A percentile compares a stretch with the other conserved stretches of the same genome.
Evolutionary conservation across 2,797 vertebrate species (phyloP).

Genomic region (Lagocephalus sceleratus): DNA sequence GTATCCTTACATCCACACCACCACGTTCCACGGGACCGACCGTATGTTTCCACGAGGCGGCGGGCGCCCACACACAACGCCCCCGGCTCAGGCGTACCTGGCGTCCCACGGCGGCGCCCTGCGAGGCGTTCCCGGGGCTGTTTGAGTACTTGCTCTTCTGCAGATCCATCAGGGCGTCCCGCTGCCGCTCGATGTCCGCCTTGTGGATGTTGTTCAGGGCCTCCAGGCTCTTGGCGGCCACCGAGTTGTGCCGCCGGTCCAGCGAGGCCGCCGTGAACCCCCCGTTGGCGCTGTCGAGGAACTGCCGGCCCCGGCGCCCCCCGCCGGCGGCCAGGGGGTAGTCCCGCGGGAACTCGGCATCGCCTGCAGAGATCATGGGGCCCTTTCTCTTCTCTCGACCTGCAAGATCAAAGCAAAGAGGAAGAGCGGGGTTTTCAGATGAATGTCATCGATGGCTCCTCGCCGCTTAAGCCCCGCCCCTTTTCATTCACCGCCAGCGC

Average conservation of each 20-base stretch:
- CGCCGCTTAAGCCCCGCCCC: too few relatives aligned
- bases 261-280: constrained; percentile 84
- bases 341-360: constrained; percentile 92
- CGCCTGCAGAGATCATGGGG: constrained; percentile 94
- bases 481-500: too few relatives aligned
- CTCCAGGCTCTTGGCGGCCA: constrained; percentile 89
- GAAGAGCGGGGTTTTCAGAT: too few relatives aligned
- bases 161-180: constrained; percentile 89
- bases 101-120: constrained; percentile 43
- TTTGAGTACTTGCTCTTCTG: constrained; percentile 88
- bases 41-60: too few relatives aligned
- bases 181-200: constrained; percentile 87
- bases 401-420: constrained; percentile 44
- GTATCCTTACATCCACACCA: too few relatives aligned
- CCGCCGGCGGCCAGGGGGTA: constrained; percentile 84
- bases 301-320: constrained; percentile 74
- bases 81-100: constrained; percentile 58
- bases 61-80: too few relatives aligned
- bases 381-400: constrained; percentile 89
- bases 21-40: too few relatives aligned
- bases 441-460: too few relatives aligned
- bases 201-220: constrained; percentile 90
- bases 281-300: constrained; percentile 60
- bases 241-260: constrained; percentile 81
- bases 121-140: constrained; percentile 58